Percentiles rank a stretch among this genome's conserved stretches.
Evolutionary conservation across 2,888 invertebrate genomes (phyloP).

Genomic region (Apodemia zela): DNA sequence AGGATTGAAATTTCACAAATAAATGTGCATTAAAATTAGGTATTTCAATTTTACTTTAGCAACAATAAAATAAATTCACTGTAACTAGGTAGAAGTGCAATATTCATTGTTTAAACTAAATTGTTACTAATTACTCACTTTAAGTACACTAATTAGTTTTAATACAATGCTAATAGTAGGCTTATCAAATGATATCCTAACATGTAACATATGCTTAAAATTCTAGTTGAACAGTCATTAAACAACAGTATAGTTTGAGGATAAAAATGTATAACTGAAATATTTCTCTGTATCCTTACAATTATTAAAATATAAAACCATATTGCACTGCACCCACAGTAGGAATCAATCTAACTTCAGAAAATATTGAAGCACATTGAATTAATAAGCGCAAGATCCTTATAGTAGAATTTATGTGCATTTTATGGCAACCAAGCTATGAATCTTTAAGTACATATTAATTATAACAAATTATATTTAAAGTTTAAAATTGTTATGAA

Average conservation of each 20-base stretch:
- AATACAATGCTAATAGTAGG: constrained; percentile 43
- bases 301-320: constrained; percentile 34
- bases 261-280: constrained; percentile 9
- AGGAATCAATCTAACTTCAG: constrained; percentile 40
- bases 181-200: constrained; percentile 45
- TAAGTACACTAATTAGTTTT: constrained; percentile 50
- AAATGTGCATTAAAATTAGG: constrained; percentile 57
- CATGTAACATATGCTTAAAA: constrained; percentile 39
- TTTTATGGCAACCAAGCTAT: constrained; percentile 40
- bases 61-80: constrained; percentile 58
- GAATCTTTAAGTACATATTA: constrained; percentile 47
- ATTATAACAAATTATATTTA: constrained; percentile 35
- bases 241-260: constrained; percentile 10
- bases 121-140: constrained; percentile 46
- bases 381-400: constrained; percentile 27
- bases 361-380: constrained; percentile 41
- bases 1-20: constrained; percentile 56
- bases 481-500: constrained; percentile 34
- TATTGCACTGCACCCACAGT: constrained; percentile 66
- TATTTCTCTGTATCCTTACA: constrained; percentile 17
- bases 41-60: constrained; percentile 47
- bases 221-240: constrained; percentile 52
- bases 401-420: constrained; percentile 31
- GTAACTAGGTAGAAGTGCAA: constrained; percentile 57
- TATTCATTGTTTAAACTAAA: constrained; percentile 52